Evolutionary conservation across 2,797 vertebrate species (phyloP).

Genomic region (Austrolebias charrua): DNA sequence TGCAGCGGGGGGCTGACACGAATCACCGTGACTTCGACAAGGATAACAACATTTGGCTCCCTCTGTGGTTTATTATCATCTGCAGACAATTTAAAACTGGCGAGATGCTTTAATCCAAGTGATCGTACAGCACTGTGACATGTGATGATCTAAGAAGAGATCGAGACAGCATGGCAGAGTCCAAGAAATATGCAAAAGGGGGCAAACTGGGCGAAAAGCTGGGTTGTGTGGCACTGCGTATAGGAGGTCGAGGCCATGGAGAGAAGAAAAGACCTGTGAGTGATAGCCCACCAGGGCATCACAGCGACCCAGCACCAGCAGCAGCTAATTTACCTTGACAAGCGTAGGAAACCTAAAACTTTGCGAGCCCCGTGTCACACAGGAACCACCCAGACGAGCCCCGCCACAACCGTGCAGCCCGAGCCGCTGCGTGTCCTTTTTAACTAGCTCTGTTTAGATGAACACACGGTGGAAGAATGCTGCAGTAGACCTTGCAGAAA

Average conservation of each 20-base stretch:
- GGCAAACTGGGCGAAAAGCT: slow-evolving; percentile 53
- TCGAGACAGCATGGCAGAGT: slow-evolving; percentile 23
- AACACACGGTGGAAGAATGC: slow-evolving; percentile 79
- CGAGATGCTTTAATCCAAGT: slow-evolving; percentile 38
- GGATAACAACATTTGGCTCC: slow-evolving; percentile 11
- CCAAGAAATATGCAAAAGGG: slow-evolving; percentile 41
- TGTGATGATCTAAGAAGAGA: slow-evolving; percentile 42
- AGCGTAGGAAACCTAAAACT: slow-evolving; percentile 80
- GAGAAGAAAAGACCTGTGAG: slow-evolving; percentile 57
- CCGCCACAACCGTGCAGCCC: slow-evolving; percentile 62
- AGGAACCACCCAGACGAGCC: slow-evolving; percentile 77
- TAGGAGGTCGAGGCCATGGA: slow-evolving; percentile 43
- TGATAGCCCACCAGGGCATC: slow-evolving; percentile 78
- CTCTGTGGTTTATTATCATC: slow-evolving; percentile 12
- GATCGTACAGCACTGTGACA: slow-evolving; percentile 29
- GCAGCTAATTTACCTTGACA: slow-evolving; percentile 82
- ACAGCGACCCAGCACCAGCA: slow-evolving; percentile 57
- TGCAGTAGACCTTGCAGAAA: slow-evolving; percentile 72
- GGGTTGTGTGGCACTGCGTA: slow-evolving; percentile 50
- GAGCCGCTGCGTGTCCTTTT: slow-evolving; percentile 68
- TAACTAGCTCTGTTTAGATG: slow-evolving; percentile 84
- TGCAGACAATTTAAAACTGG: slow-evolving; percentile 29
- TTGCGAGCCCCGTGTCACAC: slow-evolving; percentile 68
- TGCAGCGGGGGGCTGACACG: slow-evolving; percentile 3
- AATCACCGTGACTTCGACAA: slow-evolving; percentile 17